Base-by-base conservation (phyloP, 2,888 invertebrate species). In the Cremastinae sp. region DNA sequence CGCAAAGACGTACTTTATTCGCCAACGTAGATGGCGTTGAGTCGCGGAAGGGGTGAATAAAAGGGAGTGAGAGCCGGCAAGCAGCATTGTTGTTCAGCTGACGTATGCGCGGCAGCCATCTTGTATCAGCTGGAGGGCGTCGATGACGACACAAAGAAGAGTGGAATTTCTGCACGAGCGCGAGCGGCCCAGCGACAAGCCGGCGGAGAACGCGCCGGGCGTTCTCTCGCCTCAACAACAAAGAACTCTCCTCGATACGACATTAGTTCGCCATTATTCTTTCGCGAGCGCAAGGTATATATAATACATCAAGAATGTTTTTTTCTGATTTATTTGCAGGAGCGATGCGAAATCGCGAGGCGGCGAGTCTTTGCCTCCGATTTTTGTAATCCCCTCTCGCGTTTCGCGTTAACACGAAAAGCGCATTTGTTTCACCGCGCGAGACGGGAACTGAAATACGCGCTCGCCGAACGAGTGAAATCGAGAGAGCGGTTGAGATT, bases 101-200 rank as follows among this genome's bases (percentile, higher is more conserved):
- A 73, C 73, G 62, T 34, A 22, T 54, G 62, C 2, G 28, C 36
- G 74, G 74, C 78, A 64, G 76, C 78, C 78, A 78, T 80, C 71
- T 80, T 80, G 69, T 65, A 79, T 80, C 80, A 80, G 78, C 80
- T 80, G 78, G 76, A 80, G 75, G 80, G 80, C 80, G 80, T 77
- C 68, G 75, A 75, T 80, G 80, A 80, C 80, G 80, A 80, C 80
- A 80, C 75, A 51, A 47, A 62, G 51, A 72, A 49, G 53, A 77
- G 76, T 70, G 73, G 76, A 74, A 64, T 47, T 36, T 77, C 73
- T 73, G 20, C 64, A 68, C 28, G 20, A 54, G 22, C 43, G 53
- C n/a, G n/a, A n/a, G 14, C 41, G 28, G 14, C 7, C 20, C 14
- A 51, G 53, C 53, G 38, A 51, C 64, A 22, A 45, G 41, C 58